Percentiles rank a stretch among this genome's conserved stretches.
Conservation (phyloP, 2,888 invertebrate species). For the Caenorhabditis wallacei region DNA sequence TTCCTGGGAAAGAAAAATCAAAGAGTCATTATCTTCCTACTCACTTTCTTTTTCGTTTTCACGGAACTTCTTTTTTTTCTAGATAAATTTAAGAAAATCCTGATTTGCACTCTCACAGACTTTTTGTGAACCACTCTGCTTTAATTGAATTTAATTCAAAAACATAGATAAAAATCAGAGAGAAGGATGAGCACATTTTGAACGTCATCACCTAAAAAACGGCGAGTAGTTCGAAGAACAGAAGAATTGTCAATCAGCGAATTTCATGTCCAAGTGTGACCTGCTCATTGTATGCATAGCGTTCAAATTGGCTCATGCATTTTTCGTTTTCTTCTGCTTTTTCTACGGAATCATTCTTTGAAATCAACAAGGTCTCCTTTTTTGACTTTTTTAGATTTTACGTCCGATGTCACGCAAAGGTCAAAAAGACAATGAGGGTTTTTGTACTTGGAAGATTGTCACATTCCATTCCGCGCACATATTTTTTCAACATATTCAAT, state of each 20-base stretch:
- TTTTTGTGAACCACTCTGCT: background rate
- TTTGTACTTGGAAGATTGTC: constrained; percentile 24
- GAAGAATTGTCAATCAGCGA: constrained; percentile 35
- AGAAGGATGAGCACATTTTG: background rate
- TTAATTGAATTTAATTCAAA: background rate
- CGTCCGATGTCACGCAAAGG: constrained; percentile 43
- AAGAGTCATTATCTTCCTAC: constrained; percentile 46
- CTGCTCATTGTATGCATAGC: constrained; percentile 58
- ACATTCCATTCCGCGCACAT: background rate
- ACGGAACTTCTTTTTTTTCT: constrained; percentile 18
- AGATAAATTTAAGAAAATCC: background rate
- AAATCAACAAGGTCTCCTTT: constrained; percentile 3
- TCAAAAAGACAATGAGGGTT: constrained; percentile 4
- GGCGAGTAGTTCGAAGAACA: background rate
- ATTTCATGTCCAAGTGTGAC: constrained; percentile 14
- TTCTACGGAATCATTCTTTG: constrained; percentile 32
- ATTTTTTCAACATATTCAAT: constrained; percentile 5
- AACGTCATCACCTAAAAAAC: background rate
- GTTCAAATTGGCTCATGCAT: constrained; percentile 54
- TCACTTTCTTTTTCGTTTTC: constrained; percentile 1
- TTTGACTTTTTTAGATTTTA: constrained; percentile 30
- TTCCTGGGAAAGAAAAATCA: constrained; percentile 22
- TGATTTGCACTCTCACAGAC: background rate
- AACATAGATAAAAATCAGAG: background rate
- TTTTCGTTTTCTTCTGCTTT: constrained; percentile 5